Evolutionary conservation across 2,797 vertebrate species (phyloP), one percentile per base, ranked within the genome.

Genomic region (Lepidocolaptes lacrymiger): DNA sequence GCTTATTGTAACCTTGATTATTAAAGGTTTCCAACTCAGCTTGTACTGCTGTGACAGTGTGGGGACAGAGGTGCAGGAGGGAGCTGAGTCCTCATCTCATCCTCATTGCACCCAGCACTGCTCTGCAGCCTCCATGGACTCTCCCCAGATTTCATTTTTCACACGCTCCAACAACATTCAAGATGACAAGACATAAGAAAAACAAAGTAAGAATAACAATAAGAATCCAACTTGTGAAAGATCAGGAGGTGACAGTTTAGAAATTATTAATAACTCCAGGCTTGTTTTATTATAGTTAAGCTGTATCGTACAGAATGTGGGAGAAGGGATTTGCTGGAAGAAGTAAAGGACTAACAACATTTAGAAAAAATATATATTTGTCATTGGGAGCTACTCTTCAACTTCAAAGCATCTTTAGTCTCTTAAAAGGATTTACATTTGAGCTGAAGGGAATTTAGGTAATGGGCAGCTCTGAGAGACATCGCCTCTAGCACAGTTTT

Each of bases 361-460:
- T 92, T 46, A 79, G 76, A 79, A 95, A 95, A 81, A 88, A 95
- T 61, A 95, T 84, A 55, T 86, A 95, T 97, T 97, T 97, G 95
- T 96, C 95, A 97, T 71, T 96, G 83, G 76, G 84, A 95, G 83
- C 80, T 71, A 22, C 79, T 58, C 30, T 86, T 87, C 68, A 67
- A 79, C 84, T 95, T 95, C 91, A 96, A 97, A 97, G 95, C 39
- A 23, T 52, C 66, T 88, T 88, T 62, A 58, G 62, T 74, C 91
- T 96, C 91, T 94, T 96, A 86, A 96, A 96, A 97, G 96, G 97
- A 97, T 97, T 97, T 97, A 96, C 88, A 55, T 92, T 94, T 95
- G 77, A 97, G 95, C 83, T 80, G 93, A 93, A 90, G 94, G 95
- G 96, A 96, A 96, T 77, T 91, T 85, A 84, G 88, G 95, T 93